Evolutionary conservation across 2,888 invertebrate species (phyloP), one percentile per base, ranked within the genome.

Genomic region (Eupithecia subumbrata): DNA sequence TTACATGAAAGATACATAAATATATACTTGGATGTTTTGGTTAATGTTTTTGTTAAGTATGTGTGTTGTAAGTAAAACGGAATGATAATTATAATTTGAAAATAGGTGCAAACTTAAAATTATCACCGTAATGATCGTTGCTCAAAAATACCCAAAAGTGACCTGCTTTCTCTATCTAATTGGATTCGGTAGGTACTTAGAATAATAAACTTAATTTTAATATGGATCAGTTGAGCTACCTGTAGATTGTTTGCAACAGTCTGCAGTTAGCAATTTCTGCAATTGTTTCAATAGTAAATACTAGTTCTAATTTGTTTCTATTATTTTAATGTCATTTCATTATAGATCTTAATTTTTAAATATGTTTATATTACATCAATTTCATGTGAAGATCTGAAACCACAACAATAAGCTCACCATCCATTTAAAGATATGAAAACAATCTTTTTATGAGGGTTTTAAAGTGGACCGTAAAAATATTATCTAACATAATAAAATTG

Each of bases 401-500:
- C 34, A 68, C 37, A 45, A 67, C 66, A 40, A 22, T 60, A 67
- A 67, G 66, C n/a, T 40, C 40, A 43, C 43, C 43, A 68, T 22
- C 68, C 40, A 40, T 43, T 68, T 43, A 68, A 68, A 45, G 45
- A 64, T 64, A 48, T 43, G 43, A 72, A 60, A 71, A 72, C 34
- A 45, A 73, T 69, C 45, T 76, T 25, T 64, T 56, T 52, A 75
- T 30, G 37, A 70, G 22, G 40, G 14, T 37, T 45, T 63, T 69
- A 70, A 25, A 69, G 60, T 48, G 43, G 37, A 70, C 30, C 48
- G 64, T 70, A 56, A 69, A 63, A 73, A 37, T 71, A 71, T 71
- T 63, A 71, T 71, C 63, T 40, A 60, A 71, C 43, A 43, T 63
- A 63, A 67, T 66, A 67, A 72, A 72, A 72, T 60, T 40, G 67